Evolutionary conservation across 1,140 invertebrate genomes (phyloP), one percentile per base, ranked within the genome.

Genomic region (Drosophila azteca): DNA sequence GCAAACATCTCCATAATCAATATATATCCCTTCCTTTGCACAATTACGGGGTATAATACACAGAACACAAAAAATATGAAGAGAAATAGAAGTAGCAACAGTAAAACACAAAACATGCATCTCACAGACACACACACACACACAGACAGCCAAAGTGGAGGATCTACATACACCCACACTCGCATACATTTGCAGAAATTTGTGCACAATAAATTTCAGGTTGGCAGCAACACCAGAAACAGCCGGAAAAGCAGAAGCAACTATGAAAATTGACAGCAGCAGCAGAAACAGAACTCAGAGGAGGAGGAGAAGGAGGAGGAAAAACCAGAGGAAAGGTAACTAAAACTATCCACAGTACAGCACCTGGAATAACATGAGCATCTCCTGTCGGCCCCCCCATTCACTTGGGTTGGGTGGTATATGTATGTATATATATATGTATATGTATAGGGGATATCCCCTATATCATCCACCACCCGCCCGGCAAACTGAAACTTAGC

Each of bases 341-440:
- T 77, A 71, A 87, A 87, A 81, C 82, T 85, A 78, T 75, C 44
- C 61, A 13, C 35, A 39, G 51, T 45, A 75, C 77, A 75, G 62
- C 81, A 85, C 82, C 81, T 87, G 82, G 59, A 76, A 87, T 74
- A 85, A 85, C 77, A 85, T 81, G 69, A 74, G 48, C 59, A 59
- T 15, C 17, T 43, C 29, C 13, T 15, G 35, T 39, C 11, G 31
- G 9, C 17, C 17, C 9, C 31, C 20, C 43, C 49, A 46, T 7
- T 29, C n/a, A 17, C 31, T 3, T 20, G 17, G 31, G 0, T 13
- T 43, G 9, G 43, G 15, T 26, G 41, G 24, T 54, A 44, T 22
- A 26, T 35, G 24, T 29, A 26, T 35, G 1, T 20, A 20, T 20
- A 1, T 20, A 20, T 20, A 20, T n/a, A n/a, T n/a, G n/a, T n/a